phyloP scores from a whole-genome alignment of 2,113 vertebrate species.

The Ceuthmochares aereus region DNA sequence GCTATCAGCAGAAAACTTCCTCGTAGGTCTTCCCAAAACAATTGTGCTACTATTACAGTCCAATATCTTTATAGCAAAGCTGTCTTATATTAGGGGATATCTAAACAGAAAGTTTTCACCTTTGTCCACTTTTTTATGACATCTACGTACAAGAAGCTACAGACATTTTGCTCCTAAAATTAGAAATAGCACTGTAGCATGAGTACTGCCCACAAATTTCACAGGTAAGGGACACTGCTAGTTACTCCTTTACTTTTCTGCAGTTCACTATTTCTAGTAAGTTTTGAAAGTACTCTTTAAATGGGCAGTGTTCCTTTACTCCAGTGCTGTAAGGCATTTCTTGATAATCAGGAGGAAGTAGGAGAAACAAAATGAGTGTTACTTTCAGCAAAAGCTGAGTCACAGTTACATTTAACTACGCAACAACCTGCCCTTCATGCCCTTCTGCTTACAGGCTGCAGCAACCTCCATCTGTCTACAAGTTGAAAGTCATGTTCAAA shows the following conservation, averaged over 20 bases:
- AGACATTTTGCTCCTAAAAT: not conserved
- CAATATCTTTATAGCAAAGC: not conserved
- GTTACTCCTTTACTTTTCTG: not conserved
- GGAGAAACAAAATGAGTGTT: constrained; percentile 14
- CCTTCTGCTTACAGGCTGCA: not conserved
- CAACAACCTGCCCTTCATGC: constrained; percentile 16
- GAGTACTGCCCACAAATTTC: not conserved
- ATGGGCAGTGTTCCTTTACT: not conserved
- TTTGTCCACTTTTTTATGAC: not conserved
- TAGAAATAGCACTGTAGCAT: not conserved
- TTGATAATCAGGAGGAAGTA: constrained; percentile 36
- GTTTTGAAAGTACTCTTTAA: not conserved
- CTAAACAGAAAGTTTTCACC: not conserved
- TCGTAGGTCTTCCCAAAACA: not conserved
- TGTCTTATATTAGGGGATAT: not conserved
- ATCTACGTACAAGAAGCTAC: not conserved
- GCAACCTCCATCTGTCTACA: not conserved
- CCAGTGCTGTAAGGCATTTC: constrained; percentile 2
- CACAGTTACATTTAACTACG: not conserved
- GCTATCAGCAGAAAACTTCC: not conserved
- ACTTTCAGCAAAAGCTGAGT: constrained; percentile 53
- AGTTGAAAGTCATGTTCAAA: constrained; percentile 40
- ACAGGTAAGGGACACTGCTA: not conserved
- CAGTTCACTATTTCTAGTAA: not conserved
- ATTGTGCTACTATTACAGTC: not conserved